Percentiles rank a stretch among this genome's conserved stretches.
phyloP scores from a whole-genome alignment of 1,140 invertebrate species.

The Hestina assimilis region DNA sequence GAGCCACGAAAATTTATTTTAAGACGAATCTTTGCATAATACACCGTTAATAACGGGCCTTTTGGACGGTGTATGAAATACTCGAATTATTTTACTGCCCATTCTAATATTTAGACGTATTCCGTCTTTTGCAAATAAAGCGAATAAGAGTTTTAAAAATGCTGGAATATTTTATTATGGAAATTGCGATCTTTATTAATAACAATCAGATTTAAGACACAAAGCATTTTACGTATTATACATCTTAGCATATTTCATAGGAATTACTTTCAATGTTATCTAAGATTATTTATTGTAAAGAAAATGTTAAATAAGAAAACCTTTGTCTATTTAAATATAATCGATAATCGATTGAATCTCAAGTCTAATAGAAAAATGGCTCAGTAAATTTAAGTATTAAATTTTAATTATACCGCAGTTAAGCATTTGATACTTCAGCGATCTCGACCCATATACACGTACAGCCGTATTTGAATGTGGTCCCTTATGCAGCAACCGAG shows the following conservation, averaged over 20 bases:
- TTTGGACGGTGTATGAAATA: conserved; percentile 24
- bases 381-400: conserved; percentile 1
- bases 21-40: conserved; percentile 44
- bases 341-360: background rate
- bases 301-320: too few relatives aligned
- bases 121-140: background rate
- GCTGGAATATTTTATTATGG: conserved; percentile 2
- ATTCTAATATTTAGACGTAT: conserved; percentile 11
- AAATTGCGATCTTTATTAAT: background rate
- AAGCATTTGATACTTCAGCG: conserved; percentile 10
- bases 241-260: too few relatives aligned
- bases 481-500: conserved; percentile 15
- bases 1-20: conserved; percentile 39
- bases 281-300: too few relatives aligned
- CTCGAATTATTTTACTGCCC: conserved; percentile 27
- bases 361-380: background rate
- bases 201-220: background rate
- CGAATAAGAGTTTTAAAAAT: background rate
- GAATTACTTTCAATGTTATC: too few relatives aligned
- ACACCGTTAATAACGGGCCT: conserved; percentile 36
- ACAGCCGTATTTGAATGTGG: conserved; percentile 19
- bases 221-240: too few relatives aligned
- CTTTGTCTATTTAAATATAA: background rate
- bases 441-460: conserved; percentile 17
- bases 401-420: conserved; percentile 10